Evolutionary conservation across 2,797 vertebrate species (phyloP).

Genomic region (Octomys mimax): DNA sequence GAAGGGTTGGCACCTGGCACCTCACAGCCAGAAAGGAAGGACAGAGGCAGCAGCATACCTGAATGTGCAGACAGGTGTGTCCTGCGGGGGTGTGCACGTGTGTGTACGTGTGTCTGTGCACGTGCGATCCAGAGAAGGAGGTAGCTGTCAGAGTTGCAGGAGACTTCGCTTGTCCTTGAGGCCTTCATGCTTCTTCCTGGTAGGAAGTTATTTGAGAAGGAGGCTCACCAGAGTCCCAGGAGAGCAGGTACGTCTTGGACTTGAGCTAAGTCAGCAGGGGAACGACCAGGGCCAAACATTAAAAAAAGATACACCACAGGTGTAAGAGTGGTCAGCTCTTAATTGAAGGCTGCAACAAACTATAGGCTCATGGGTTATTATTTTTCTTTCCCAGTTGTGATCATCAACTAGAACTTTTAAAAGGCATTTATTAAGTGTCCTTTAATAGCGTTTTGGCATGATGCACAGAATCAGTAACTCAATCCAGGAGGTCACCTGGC

Average conservation of each 20-base stretch:
- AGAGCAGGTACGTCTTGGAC: constrained; percentile 7
- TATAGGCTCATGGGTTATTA: not conserved
- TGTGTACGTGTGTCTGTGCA: not conserved
- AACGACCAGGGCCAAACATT: constrained; percentile 49
- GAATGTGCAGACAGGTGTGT: not conserved
- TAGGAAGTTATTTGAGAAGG: not conserved
- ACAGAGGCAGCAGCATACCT: not conserved
- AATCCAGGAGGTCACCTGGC: not conserved
- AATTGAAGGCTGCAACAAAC: constrained; percentile 1
- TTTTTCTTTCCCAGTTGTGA: not conserved
- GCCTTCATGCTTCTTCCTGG: not conserved
- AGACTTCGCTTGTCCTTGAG: not conserved
- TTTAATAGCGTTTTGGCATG: constrained; percentile 31
- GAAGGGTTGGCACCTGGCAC: not conserved
- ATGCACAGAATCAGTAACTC: not conserved
- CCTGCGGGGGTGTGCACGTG: not conserved
- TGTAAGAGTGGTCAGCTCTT: not conserved
- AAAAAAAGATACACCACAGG: not conserved
- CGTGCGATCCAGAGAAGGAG: not conserved
- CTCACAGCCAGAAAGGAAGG: not conserved
- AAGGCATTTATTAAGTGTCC: not conserved
- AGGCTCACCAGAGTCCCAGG: not conserved
- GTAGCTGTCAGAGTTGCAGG: not conserved
- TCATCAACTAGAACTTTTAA: constrained; percentile 15
- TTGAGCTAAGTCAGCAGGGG: not conserved